A percentile compares a stretch with the other conserved stretches of the same genome.
Evolutionary conservation across 2,888 invertebrate species (phyloP).

Genomic region (Desoria tigrina): DNA sequence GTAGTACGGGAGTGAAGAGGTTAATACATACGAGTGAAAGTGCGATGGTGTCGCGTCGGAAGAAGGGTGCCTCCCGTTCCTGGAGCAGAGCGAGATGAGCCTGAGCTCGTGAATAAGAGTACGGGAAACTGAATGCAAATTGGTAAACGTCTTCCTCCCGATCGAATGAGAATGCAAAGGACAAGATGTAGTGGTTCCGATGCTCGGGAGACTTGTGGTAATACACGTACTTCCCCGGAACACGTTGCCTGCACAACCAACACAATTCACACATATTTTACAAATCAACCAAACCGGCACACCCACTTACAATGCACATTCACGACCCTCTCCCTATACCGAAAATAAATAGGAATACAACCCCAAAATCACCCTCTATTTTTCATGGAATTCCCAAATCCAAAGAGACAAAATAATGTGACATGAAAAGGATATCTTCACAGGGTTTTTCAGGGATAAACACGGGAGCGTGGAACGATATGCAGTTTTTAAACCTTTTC

Average conservation of each 20-base stretch:
- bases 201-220: slow-evolving; percentile 89
- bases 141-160: slow-evolving; percentile 93
- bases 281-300: neutral
- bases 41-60: slow-evolving; percentile 71
- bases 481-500: too few relatives aligned
- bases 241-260: slow-evolving; percentile 67
- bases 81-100: slow-evolving; percentile 77
- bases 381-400: too few relatives aligned
- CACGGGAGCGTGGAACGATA: too few relatives aligned
- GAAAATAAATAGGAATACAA: too few relatives aligned
- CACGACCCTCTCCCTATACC: too few relatives aligned
- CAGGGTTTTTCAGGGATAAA: too few relatives aligned
- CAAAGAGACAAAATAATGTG: too few relatives aligned
- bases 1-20: too few relatives aligned
- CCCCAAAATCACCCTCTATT: too few relatives aligned
- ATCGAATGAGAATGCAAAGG: slow-evolving; percentile 92
- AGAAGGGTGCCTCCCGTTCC: slow-evolving; percentile 62
- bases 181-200: slow-evolving; percentile 86
- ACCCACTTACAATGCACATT: too few relatives aligned
- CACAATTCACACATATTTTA: neutral
- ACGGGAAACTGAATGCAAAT: slow-evolving; percentile 90
- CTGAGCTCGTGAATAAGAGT: slow-evolving; percentile 89
- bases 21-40: slow-evolving; percentile 60
- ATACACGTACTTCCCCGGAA: slow-evolving; percentile 80
- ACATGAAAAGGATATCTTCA: too few relatives aligned